Base-by-base conservation (phyloP, 1,140 invertebrate species). In the Hylyphantes graminicola region DNA sequence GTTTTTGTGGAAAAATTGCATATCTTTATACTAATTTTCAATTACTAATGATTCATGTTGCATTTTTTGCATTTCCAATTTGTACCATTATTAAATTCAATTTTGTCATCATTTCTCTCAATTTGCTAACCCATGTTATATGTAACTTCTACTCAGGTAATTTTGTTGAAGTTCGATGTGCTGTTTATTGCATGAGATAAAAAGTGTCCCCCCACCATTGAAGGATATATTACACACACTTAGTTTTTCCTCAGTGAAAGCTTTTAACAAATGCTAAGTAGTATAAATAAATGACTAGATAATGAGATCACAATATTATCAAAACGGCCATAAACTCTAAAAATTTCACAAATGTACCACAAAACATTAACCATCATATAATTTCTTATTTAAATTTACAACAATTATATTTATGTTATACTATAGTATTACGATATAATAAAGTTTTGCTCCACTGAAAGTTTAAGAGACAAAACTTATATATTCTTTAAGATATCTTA, bases 301-400 rank as follows among this genome's bases (percentile, higher is more conserved):
- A 21, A 63, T 63, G 51, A 61, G 54, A 76, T 76, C 12, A 13
- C 19, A 35, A 57, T 61, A 15, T 35, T 7, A 51, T 76, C 13
- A 9, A 48, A 64, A 76, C 19, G 11, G n/a, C 48, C 57, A 63
- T 76, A 63, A 76, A 63, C 55, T 76, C 63, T 70, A 57, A 54
- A 64, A 15, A 59, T 74, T 11, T 76, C 48, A 17, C 64, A 67
- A n/a, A 67, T n/a, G 21, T 15, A 12, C 19, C 7, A 19, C n/a
- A 63, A 17, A 76, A 76, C 59, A 76, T 53, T 59, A 76, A 76
- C 74, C n/a, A 54, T 76, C 8, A 76, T 76, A 76, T 57, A 64
- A 2, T 17, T 17, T 76, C n/a, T 76, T 21, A 74, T 57, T 57
- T 17, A 7, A 76, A 63, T 63, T 12, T 15, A 76, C 21, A 63